Evolutionary conservation across 2,888 invertebrate genomes (phyloP), one percentile per base, ranked within the genome.

Genomic region (Brachyptera putata): DNA sequence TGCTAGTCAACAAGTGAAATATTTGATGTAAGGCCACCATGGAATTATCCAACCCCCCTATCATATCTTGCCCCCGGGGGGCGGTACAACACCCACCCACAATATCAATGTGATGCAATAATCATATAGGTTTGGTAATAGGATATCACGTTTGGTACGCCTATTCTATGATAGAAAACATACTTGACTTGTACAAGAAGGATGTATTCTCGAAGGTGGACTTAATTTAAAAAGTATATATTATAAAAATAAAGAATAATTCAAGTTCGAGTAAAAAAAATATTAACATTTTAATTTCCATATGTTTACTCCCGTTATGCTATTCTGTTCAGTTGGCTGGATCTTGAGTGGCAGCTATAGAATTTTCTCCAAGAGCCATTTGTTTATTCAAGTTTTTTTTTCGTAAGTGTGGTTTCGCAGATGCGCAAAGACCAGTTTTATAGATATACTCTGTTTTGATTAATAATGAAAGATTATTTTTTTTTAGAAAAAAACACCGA

Each of bases 101-200:
- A 48, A 21, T 24, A 41, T 21, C 46, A 26, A 56, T 36, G 24
- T 60, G 60, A 60, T 56, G 49, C 37, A 7, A 24, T 60, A 56
- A 60, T 60, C 60, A 60, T 49, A 60, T 41, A 30, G n/a, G 25
- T 24, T 26, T 11, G 22, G 53, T 53, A 53, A 53, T 53, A 11
- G 16, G 53, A 21, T 36, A 53, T 53, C 53, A 53, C 53, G 53
- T 53, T 53, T 18, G 22, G 11, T 1, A n/a, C 36, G 5, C 13
- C 53, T 13, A 11, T 16, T 21, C 16, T 4, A 34, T 18, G 53
- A 24, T 18, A 18, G 24, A 46, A 46, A 46, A 21, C 21, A 36
- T 53, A 53, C 34, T 53, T 34, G 18, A 36, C 34, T 36, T 53
- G 34, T 34, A 53, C 53, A 53, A 36, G 53, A 18, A 34, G 53